Percentiles rank a stretch among this genome's conserved stretches.
phyloP scores from a whole-genome alignment of 1,140 invertebrate genomes.

The Dysdera silvatica region DNA sequence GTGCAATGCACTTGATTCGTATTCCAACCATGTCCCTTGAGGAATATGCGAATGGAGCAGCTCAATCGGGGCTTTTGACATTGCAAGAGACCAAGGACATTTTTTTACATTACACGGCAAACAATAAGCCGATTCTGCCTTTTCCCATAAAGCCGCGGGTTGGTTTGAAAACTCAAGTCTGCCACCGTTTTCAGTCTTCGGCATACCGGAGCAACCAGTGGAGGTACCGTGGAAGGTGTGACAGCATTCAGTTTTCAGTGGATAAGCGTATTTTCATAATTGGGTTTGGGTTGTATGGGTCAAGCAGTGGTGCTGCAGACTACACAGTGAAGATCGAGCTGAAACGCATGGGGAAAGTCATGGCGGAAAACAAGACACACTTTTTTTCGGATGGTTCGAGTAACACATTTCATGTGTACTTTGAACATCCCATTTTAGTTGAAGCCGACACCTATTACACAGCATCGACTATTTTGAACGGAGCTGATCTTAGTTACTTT shows the following conservation, averaged over 20 bases:
- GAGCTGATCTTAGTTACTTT: slow-evolving; percentile 84
- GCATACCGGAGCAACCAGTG: slow-evolving; percentile 93
- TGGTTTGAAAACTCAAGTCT: slow-evolving; percentile 82
- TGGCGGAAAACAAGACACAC: slow-evolving; percentile 81
- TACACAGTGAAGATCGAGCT: slow-evolving; percentile 85
- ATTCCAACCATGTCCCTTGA: slow-evolving; percentile 83
- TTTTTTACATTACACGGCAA: slow-evolving; percentile 62
- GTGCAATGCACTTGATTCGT: slow-evolving; percentile 72
- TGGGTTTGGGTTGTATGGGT: slow-evolving; percentile 84
- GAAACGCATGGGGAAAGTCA: slow-evolving; percentile 69
- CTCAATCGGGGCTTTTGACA: slow-evolving; percentile 76
- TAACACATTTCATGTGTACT: slow-evolving; percentile 87
- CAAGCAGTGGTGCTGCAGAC: slow-evolving; percentile 80
- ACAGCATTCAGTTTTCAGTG: slow-evolving; percentile 86
- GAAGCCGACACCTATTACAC: slow-evolving; percentile 86
- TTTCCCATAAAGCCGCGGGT: slow-evolving; percentile 72
- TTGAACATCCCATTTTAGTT: slow-evolving; percentile 73
- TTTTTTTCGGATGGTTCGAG: slow-evolving; percentile 90
- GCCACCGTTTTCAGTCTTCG: slow-evolving; percentile 89
- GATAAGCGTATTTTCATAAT: slow-evolving; percentile 86
- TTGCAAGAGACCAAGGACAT: slow-evolving; percentile 84
- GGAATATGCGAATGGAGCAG: slow-evolving; percentile 83
- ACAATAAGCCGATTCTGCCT: slow-evolving; percentile 62
- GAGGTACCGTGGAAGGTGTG: slow-evolving; percentile 80
- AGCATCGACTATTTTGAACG: slow-evolving; percentile 78